phyloP scores from a whole-genome alignment of 1,140 invertebrate species.

The Zaprionus davidi region DNA sequence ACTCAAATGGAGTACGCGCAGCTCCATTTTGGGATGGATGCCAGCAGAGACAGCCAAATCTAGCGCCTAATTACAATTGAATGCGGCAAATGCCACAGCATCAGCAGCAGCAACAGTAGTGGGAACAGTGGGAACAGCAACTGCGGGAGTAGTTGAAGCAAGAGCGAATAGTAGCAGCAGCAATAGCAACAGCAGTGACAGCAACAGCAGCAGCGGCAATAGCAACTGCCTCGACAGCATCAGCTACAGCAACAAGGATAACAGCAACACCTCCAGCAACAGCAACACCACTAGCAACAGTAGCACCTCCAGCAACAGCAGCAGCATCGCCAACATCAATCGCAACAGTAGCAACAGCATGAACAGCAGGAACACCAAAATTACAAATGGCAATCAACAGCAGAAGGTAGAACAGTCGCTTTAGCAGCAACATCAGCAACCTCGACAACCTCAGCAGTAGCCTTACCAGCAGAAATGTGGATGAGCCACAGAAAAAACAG shows the following conservation, averaged over 20 bases:
- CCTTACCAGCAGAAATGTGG: neutral
- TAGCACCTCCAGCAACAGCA: no score
- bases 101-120: conserved; percentile 1
- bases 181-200: no score
- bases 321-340: no score
- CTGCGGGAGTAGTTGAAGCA: neutral
- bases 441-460: neutral
- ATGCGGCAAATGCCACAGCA: conserved; percentile 28
- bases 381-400: neutral
- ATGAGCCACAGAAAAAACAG: neutral
- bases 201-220: no score
- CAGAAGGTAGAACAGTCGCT: neutral
- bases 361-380: no score
- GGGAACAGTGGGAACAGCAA: neutral
- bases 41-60: conserved; percentile 30
- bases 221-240: no score
- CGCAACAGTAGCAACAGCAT: no score
- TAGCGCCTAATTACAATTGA: conserved; percentile 52
- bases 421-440: neutral
- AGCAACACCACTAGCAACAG: no score
- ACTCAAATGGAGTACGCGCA: conserved; percentile 22
- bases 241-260: no score
- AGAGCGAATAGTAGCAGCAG: no score
- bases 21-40: conserved; percentile 45
- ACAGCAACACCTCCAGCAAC: no score